Percentiles rank a stretch among this genome's conserved stretches.
Evolutionary conservation across 1,140 invertebrate genomes (phyloP).

Genomic region (Acromyrmex heyeri): DNA sequence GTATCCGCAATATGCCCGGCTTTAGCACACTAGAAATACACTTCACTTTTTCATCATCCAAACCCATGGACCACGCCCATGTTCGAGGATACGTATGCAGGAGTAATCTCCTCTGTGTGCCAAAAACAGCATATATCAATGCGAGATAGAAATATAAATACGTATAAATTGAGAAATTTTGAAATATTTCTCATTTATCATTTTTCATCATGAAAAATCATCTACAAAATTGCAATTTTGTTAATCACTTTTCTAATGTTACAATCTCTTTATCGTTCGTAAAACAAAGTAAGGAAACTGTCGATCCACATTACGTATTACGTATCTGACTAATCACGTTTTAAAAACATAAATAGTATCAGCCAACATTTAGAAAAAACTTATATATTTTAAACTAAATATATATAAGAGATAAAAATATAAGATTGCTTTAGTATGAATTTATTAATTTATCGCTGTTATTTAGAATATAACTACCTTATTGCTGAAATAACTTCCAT

Average conservation of each 20-base stretch:
- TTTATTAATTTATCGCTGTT: neutral
- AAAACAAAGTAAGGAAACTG: neutral
- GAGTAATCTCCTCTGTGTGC: neutral
- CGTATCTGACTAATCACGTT: neutral
- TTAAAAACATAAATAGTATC: neutral
- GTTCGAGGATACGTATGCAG: slow-evolving; percentile 7
- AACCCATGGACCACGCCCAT: slow-evolving; percentile 11
- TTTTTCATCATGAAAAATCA: neutral
- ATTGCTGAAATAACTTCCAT: neutral
- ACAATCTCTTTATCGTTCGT: neutral
- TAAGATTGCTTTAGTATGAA: neutral
- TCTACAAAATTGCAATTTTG: slow-evolving; percentile 15
- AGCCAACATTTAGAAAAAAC: neutral
- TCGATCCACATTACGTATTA: neutral
- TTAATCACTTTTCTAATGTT: neutral
- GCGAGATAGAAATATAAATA: neutral
- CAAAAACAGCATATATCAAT: neutral
- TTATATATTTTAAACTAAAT: neutral
- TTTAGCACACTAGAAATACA: slow-evolving; percentile 17
- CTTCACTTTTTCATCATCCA: slow-evolving; percentile 44
- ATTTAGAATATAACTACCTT: neutral
- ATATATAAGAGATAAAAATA: neutral
- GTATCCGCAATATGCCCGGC: slow-evolving; percentile 24
- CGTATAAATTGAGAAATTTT: neutral
- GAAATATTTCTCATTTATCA: neutral